Evolutionary conservation across 1,140 invertebrate species (phyloP).

Genomic region (Aphaenogaster floridana): DNA sequence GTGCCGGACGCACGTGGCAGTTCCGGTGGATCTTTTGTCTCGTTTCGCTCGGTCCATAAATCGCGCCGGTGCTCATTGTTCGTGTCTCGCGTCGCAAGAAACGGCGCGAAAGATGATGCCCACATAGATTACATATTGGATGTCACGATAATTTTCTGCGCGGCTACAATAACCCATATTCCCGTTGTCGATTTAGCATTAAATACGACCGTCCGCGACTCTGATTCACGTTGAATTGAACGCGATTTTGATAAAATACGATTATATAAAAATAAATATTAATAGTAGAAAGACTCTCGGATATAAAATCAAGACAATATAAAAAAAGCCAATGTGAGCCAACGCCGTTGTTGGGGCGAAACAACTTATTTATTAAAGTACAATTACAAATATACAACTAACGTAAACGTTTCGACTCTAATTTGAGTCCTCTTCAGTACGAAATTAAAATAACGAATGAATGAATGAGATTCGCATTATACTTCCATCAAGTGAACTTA

Average conservation of each 20-base stretch:
- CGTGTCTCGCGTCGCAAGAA: background rate
- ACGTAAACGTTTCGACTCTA: no score
- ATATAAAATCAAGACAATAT: no score
- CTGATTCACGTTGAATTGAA: background rate
- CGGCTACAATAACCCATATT: background rate
- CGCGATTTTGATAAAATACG: background rate
- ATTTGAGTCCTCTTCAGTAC: no score
- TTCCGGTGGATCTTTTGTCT: slow-evolving; percentile 57
- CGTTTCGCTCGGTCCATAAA: slow-evolving; percentile 40
- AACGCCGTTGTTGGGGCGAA: no score
- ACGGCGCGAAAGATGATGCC: background rate
- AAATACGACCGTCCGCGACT: background rate
- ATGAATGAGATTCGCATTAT: no score
- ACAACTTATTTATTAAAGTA: no score
- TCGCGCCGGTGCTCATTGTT: slow-evolving; percentile 36
- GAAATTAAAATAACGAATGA: no score
- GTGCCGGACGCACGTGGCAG: background rate
- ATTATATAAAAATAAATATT: background rate
- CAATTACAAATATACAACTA: no score
- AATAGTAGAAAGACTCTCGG: no score
- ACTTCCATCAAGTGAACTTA: no score
- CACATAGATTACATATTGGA: background rate
- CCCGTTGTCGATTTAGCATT: background rate
- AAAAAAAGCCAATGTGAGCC: no score
- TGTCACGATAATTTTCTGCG: background rate